Evolutionary conservation across 92 coral and sea anemone species (phyloP).

Genomic region (Bergia puertoricense): DNA sequence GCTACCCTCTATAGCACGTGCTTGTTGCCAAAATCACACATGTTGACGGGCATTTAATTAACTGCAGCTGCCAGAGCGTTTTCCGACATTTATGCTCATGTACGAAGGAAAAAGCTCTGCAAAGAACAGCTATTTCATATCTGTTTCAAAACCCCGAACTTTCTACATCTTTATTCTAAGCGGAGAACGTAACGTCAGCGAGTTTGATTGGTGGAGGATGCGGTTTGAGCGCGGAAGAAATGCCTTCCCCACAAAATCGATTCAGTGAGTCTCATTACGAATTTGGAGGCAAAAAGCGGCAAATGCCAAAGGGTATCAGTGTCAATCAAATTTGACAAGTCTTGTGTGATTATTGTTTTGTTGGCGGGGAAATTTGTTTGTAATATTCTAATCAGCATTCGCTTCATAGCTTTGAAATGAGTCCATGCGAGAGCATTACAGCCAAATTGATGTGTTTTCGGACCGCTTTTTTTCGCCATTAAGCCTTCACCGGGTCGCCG

Average conservation of each 20-base stretch:
- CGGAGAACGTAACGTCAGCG: constrained; percentile 2
- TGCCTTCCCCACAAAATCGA: constrained; percentile 82
- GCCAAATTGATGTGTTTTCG: constrained; percentile 49
- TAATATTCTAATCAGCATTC: constrained; percentile 86
- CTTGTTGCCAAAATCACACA: constrained; percentile 94
- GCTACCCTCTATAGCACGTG: constrained; percentile 98
- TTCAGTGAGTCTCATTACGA: constrained; percentile 82
- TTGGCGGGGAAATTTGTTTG: constrained; percentile 93
- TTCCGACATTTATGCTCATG: constrained; percentile 71
- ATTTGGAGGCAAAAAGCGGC: constrained; percentile 89
- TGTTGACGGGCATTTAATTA: constrained; percentile 99
- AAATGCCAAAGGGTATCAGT: constrained; percentile 67
- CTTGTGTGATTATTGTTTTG: constrained; percentile 84
- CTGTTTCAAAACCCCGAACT: constrained; percentile 28
- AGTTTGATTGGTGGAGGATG: constrained; percentile 68
- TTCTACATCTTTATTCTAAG: constrained; percentile 22
- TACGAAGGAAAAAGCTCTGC: constrained; percentile 58
- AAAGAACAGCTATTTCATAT: constrained; percentile 52
- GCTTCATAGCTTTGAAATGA: constrained; percentile 70
- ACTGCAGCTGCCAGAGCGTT: constrained; percentile 90
- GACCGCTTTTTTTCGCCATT: constrained; percentile 46
- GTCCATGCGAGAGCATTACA: constrained; percentile 50
- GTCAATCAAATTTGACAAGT: constrained; percentile 96
- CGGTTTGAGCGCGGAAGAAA: constrained; percentile 70
- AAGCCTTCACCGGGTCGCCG: constrained; percentile 31